These are phyloP conservation scores for Oryzias sinensis DNA, from an alignment of 2,797 vertebrate genomes.

Conservation along the genomic window DNA sequence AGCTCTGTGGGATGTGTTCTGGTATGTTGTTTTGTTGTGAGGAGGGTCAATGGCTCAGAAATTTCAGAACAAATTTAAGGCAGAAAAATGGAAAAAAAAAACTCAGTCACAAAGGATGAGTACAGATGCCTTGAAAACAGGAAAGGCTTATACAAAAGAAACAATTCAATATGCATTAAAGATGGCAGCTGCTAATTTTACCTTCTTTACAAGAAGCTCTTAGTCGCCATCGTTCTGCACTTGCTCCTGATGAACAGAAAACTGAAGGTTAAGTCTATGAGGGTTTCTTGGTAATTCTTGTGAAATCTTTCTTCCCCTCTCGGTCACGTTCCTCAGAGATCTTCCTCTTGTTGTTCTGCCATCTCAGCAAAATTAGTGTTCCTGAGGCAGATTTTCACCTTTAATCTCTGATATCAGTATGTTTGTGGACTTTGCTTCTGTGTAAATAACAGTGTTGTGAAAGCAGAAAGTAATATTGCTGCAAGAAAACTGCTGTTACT, in stretches of 20 bases:
- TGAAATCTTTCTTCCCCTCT: conserved; percentile 22
- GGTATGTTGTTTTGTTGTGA: too few relatives aligned
- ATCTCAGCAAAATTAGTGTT: conserved; percentile 37
- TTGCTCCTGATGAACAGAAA: not conserved
- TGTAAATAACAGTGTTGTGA: conserved; percentile 24
- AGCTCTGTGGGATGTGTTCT: too few relatives aligned
- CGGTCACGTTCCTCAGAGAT: conserved; percentile 10
- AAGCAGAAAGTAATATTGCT: conserved; percentile 1
- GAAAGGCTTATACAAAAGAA: not conserved
- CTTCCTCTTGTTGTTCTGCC: conserved; percentile 9
- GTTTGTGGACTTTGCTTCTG: conserved; percentile 50
- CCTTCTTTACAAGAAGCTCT: not conserved
- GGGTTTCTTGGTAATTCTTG: not conserved
- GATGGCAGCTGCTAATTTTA: not conserved
- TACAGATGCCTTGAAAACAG: not conserved
- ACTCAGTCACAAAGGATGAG: not conserved
- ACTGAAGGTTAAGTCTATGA: not conserved
- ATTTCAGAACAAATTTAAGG: not conserved
- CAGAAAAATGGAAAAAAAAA: not conserved
- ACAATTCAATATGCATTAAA: too few relatives aligned
- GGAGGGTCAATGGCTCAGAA: not conserved
- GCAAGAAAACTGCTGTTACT: too few relatives aligned
- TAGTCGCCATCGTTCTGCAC: too few relatives aligned
- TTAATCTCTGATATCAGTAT: conserved; percentile 37
- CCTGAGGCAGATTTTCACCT: conserved; percentile 13